phyloP scores from a whole-genome alignment of 2,113 vertebrate species.

The Circaetus gallicus region DNA sequence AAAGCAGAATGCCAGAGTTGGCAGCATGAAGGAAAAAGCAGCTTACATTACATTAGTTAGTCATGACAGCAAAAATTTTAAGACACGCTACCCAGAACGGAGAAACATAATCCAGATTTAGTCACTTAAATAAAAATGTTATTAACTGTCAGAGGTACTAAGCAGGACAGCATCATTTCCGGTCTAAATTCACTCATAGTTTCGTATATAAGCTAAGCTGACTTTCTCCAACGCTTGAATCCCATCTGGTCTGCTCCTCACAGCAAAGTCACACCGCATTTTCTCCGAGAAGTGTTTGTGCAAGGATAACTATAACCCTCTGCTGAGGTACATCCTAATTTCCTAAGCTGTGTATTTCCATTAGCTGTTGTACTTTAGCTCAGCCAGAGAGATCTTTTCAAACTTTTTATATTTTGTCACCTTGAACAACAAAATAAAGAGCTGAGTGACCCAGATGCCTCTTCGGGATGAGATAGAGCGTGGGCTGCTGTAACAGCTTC shows the following conservation, averaged over 20 bases:
- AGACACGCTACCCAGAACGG: neutral
- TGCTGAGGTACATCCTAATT: neutral
- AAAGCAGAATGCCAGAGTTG: neutral
- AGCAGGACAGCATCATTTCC: neutral
- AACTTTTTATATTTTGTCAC: neutral
- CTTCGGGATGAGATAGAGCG: neutral
- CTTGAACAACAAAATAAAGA: neutral
- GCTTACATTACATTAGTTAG: neutral
- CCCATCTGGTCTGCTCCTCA: neutral
- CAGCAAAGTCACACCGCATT: neutral
- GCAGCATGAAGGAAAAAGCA: neutral
- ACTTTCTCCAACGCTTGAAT: neutral
- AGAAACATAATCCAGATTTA: neutral
- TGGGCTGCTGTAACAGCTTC: neutral
- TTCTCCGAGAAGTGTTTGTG: neutral
- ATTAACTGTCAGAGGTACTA: neutral
- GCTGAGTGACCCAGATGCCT: neutral
- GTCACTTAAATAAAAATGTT: neutral
- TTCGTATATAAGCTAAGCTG: neutral
- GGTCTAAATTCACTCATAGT: rapidly evolving
- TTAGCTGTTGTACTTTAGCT: neutral
- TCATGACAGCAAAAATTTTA: neutral
- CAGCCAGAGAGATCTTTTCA: neutral
- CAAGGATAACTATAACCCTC: neutral
- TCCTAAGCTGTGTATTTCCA: neutral